Evolutionary conservation across 2,113 vertebrate genomes (phyloP), one percentile per base, ranked within the genome.

Genomic region (Podocnemis expansa): DNA sequence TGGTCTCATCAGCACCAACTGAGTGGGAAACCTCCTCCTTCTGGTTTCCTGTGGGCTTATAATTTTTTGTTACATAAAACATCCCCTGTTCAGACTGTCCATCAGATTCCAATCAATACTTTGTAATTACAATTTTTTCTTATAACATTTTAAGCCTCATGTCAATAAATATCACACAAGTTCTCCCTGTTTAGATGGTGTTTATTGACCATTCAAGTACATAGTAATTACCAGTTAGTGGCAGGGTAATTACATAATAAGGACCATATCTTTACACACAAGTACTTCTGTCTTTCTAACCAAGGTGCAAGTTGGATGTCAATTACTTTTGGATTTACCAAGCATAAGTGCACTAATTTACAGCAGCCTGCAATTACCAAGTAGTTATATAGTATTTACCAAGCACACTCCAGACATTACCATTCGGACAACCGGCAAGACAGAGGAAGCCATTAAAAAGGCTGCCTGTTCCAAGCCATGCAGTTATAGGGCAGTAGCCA

Each of bases 181-280:
- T 21, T 41, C 17, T 78, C 89, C 91, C 45, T 94, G 95, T 95
- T 97, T 80, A 54, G 43, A 11, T n/a, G 38, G 84, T 85, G 21
- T 81, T 89, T 19, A 80, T 89, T 84, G 96, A 88, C 95, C 96
- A 54, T 88, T 95, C 94, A 94, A 95, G 95, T 90, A 52, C 88
- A 43, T 6, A 10, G 94, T 45, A 52, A 96, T 95, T 54, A 82
- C 80, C 8, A 7, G 1, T 8, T 9, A 51, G 38, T 27, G 79
- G 89, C 49, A 3, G 79, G 27, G 79, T 49, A 85, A 75, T 96
- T 80, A 5, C 89, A 8, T 4, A 2, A 56, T 19, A 6, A 93
- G 91, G 8, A 83, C 78, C 1, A 0, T 83, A 91, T 55, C 87
- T 83, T 78, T 54, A 89, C 87, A 78, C 25, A 82, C 3, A 63